Evolutionary conservation across 2,888 invertebrate genomes (phyloP).

Genomic region (Diaperis boleti): DNA sequence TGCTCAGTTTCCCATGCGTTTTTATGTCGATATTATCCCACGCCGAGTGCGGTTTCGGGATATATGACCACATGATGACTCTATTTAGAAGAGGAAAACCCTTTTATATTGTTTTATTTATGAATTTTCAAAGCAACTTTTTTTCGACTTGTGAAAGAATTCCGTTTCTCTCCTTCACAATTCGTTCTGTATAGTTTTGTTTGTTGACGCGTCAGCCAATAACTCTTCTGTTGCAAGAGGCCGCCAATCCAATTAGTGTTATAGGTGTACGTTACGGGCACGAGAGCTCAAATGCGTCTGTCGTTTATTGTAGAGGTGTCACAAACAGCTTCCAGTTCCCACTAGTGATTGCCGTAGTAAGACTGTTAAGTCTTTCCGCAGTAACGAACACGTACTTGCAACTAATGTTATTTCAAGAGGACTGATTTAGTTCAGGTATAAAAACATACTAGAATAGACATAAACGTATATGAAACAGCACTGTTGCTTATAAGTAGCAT

Average conservation of each 20-base stretch:
- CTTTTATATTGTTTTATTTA: conserved; percentile 4
- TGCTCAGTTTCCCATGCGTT: conserved; percentile 36
- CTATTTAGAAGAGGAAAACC: not conserved
- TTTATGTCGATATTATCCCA: conserved; percentile 22
- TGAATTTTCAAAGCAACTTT: conserved; percentile 9
- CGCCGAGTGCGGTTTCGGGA: conserved; percentile 1
- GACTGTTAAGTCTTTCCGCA: conserved; percentile 35
- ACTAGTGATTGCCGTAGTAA: conserved; percentile 41
- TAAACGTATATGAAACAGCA: too few species aligned
- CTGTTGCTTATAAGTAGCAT: too few species aligned
- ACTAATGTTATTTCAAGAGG: conserved; percentile 10
- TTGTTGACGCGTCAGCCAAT: conserved; percentile 44
- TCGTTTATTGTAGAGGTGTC: conserved; percentile 53
- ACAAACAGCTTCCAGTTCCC: conserved; percentile 52
- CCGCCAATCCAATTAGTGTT: conserved; percentile 56
- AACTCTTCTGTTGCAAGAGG: conserved; percentile 51
- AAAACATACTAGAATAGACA: not conserved
- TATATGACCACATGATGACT: not conserved
- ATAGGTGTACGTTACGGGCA: conserved; percentile 54
- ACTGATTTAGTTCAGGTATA: not conserved
- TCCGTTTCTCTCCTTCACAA: conserved; percentile 10
- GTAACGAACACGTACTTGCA: conserved; percentile 31
- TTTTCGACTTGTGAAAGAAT: conserved; percentile 8
- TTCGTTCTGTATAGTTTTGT: conserved; percentile 35
- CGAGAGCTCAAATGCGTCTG: conserved; percentile 52